A percentile compares a stretch with the other conserved stretches of the same genome.
These are phyloP conservation scores for Symphodus melops DNA, from an alignment of 2,113 vertebrate genomes.

Conservation along the genomic window DNA sequence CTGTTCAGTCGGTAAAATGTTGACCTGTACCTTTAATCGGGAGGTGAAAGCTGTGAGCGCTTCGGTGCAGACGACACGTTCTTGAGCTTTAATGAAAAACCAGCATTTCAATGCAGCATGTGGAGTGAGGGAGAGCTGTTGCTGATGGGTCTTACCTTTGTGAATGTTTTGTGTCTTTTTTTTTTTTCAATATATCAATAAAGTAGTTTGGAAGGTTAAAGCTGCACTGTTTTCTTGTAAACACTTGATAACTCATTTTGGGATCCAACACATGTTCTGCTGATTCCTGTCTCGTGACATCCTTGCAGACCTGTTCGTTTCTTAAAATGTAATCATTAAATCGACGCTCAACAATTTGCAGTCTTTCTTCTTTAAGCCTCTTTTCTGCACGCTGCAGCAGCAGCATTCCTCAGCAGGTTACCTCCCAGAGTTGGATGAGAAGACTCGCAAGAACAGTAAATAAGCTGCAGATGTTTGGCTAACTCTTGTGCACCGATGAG, in stretches of 20 bases:
- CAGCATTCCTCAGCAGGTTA: neutral
- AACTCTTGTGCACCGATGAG: neutral
- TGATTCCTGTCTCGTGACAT: neutral
- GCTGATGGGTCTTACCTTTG: slow-evolving; percentile 38
- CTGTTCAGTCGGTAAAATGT: slow-evolving; percentile 7
- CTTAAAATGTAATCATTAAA: too few species aligned
- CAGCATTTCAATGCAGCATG: slow-evolving; percentile 69
- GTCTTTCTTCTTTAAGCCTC: neutral
- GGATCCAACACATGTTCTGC: too few species aligned
- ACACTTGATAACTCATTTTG: too few species aligned
- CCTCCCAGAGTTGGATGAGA: neutral
- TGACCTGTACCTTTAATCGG: slow-evolving; percentile 20
- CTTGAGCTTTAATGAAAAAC: slow-evolving; percentile 42
- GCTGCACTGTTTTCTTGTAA: neutral
- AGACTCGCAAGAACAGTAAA: neutral
- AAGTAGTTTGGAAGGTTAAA: slow-evolving; percentile 63
- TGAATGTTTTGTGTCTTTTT: slow-evolving; percentile 49
- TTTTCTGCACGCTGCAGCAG: neutral
- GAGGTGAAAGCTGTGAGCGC: slow-evolving; percentile 7
- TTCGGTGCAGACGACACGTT: slow-evolving; percentile 16
- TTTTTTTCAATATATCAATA: slow-evolving; percentile 66
- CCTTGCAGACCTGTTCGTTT: too few species aligned
- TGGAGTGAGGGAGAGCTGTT: slow-evolving; percentile 28
- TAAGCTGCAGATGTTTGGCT: neutral
- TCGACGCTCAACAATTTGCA: neutral